Conservation (phyloP, 35 echinoderm and acorn worm genomes). For the Stichopus chloronotus region DNA sequence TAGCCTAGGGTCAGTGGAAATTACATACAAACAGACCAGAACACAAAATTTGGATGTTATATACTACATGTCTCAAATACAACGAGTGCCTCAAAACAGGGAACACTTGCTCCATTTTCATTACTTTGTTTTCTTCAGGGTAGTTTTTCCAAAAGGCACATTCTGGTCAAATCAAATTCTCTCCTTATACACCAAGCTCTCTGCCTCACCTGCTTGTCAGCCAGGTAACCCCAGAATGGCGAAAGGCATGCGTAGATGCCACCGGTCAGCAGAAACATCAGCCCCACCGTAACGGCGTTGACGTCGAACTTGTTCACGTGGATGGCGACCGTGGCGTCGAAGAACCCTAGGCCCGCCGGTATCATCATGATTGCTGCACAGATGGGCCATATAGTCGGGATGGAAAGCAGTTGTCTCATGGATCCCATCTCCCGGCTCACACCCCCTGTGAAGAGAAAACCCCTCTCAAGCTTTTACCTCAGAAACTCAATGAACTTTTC, state of each 20-base stretch:
- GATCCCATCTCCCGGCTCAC: conserved; percentile 52
- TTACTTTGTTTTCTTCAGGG: no score
- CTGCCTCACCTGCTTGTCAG: conserved; percentile 50
- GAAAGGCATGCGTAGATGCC: conserved; percentile 35
- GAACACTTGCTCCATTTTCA: no score
- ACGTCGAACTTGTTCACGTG: conserved; percentile 35
- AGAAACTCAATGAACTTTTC: no score
- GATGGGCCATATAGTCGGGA: conserved; percentile 53
- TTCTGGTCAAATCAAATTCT: no score
- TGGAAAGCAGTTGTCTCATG: conserved; percentile 1
- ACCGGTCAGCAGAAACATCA: conserved; percentile 36
- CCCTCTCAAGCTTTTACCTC: no score
- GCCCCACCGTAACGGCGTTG: conserved; percentile 7
- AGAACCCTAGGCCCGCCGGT: conserved; percentile 41
- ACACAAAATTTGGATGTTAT: no score
- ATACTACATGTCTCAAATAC: no score
- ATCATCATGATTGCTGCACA: conserved; percentile 24
- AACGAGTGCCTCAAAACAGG: no score
- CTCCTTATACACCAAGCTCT: no score
- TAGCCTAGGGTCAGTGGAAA: no score
- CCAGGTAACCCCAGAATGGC: conserved; percentile 63
- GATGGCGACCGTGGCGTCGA: conserved; percentile 50
- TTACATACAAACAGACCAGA: no score
- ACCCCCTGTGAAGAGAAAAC: neutral
- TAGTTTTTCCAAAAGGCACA: no score